These are phyloP conservation scores for Polydrusus tereticollis DNA, from an alignment of 2,888 invertebrate genomes.

Conservation along the genomic window DNA sequence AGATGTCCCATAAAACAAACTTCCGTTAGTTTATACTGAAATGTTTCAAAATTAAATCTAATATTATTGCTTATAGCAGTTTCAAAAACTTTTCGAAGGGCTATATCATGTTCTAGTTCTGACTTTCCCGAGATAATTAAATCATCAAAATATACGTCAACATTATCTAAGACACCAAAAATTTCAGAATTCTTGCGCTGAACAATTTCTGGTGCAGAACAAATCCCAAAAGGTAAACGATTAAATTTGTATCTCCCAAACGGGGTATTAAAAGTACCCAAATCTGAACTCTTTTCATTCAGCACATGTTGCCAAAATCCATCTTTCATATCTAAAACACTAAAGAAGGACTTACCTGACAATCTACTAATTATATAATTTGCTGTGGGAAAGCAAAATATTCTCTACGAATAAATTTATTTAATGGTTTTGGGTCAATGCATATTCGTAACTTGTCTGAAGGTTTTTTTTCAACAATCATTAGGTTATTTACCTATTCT, in stretches of 20 bases:
- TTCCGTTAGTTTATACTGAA: constrained; percentile 10
- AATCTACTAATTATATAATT: constrained; percentile 35
- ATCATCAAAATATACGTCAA: constrained; percentile 48
- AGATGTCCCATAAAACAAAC: constrained; percentile 13
- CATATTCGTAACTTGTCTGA: constrained; percentile 41
- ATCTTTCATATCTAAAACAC: constrained; percentile 35
- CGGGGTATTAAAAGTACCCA: constrained; percentile 32
- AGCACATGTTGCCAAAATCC: constrained; percentile 18
- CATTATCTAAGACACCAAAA: constrained; percentile 34
- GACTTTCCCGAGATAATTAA: constrained; percentile 19
- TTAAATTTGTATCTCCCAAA: constrained; percentile 44
- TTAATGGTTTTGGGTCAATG: constrained; percentile 49
- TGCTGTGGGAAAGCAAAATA: constrained; percentile 34
- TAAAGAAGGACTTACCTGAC: constrained; percentile 36
- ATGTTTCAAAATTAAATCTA: constrained; percentile 40
- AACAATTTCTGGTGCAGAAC: constrained; percentile 33
- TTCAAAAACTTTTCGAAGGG: neutral
- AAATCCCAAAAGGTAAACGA: no score
- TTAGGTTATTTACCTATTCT: constrained; percentile 51
- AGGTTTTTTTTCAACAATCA: no score
- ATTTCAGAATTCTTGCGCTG: constrained; percentile 19
- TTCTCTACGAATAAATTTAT: constrained; percentile 45
- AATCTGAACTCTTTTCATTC: constrained; percentile 20
- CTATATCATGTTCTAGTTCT: constrained; percentile 10
- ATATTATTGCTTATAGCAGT: constrained; percentile 24